Conservation (phyloP, 2,797 vertebrate species). For the Melanogrammus aeglefinus region DNA sequence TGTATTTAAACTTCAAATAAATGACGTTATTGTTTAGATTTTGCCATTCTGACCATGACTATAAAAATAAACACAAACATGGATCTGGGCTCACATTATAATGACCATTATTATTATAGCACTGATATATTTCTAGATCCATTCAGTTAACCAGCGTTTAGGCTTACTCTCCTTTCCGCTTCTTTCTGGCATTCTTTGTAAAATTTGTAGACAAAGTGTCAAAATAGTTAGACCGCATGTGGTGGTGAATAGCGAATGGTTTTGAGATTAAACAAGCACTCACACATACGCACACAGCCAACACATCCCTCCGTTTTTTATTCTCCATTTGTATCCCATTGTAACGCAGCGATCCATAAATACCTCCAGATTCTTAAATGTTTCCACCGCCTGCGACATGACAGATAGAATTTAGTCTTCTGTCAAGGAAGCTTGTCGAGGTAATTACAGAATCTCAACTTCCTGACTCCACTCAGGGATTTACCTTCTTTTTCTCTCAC, state of each 20-base stretch:
- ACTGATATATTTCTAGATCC: too few relatives aligned
- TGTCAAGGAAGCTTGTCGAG: slow-evolving; percentile 41
- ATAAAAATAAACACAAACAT: neutral
- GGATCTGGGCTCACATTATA: too few relatives aligned
- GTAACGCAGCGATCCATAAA: neutral
- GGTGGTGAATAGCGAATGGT: neutral
- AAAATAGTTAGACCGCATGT: neutral
- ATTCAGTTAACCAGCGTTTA: too few relatives aligned
- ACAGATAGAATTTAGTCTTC: neutral
- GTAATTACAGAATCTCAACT: slow-evolving; percentile 54
- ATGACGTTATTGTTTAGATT: neutral
- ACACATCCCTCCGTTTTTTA: neutral
- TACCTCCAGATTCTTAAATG: neutral
- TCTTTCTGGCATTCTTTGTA: neutral
- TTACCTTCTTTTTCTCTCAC: slow-evolving; percentile 48
- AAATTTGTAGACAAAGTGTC: neutral
- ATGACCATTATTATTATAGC: too few relatives aligned
- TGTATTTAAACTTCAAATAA: neutral
- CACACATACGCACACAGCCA: neutral
- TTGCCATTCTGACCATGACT: neutral
- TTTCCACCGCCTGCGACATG: neutral
- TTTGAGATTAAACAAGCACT: neutral
- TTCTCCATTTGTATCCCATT: neutral
- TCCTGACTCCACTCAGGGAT: slow-evolving; percentile 42
- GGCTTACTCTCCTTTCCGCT: neutral